Evolutionary conservation across 2,797 vertebrate species (phyloP).

Genomic region (Intellagama lesueurii): DNA sequence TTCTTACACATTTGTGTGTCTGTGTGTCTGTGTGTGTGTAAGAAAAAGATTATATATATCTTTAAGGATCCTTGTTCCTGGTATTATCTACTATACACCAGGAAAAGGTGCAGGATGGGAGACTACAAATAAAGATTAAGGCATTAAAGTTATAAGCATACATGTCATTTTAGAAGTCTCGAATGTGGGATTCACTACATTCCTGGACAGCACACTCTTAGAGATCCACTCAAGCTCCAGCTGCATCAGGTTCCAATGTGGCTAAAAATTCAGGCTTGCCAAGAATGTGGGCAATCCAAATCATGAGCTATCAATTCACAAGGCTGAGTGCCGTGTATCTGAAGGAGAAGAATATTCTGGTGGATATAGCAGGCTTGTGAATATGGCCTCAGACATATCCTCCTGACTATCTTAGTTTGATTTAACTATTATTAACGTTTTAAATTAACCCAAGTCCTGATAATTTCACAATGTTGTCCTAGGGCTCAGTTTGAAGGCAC

Average conservation of each 20-base stretch:
- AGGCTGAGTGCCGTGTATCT: background rate
- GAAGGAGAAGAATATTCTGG: background rate
- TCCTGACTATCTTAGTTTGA: background rate
- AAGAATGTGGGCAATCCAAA: background rate
- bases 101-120: background rate
- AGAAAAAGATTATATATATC: background rate
- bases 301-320: background rate
- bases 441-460: background rate
- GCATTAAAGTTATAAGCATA: background rate
- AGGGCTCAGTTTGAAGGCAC: background rate
- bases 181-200: background rate
- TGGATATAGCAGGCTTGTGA: background rate
- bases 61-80: background rate
- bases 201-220: background rate
- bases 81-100: background rate
- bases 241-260: background rate
- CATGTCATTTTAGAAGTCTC: background rate
- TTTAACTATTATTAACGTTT: background rate
- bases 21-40: no score
- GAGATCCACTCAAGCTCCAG: no score
- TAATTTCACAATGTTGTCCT: background rate
- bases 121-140: background rate
- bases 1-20: background rate
- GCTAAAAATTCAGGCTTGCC: background rate
- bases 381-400: background rate